Percentiles rank a stretch among this genome's conserved stretches.
These are phyloP conservation scores for Apeira syringaria DNA, from an alignment of 2,888 invertebrate genomes.

Conservation along the genomic window DNA sequence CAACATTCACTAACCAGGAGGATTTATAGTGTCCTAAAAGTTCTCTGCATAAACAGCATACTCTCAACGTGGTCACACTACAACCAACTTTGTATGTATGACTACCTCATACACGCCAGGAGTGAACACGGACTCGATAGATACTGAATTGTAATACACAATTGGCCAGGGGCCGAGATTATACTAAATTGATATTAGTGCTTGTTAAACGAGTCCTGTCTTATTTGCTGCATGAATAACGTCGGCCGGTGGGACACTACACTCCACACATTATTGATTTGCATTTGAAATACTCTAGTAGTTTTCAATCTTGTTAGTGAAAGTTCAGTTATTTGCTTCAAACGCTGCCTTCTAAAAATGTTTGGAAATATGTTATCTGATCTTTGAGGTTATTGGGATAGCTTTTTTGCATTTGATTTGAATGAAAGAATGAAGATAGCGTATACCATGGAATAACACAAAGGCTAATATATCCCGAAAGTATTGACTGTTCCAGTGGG, in stretches of 20 bases:
- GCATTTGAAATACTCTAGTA: slow-evolving; percentile 13
- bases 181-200: slow-evolving; percentile 49
- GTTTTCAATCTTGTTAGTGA: neutral
- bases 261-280: slow-evolving; percentile 20
- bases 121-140: slow-evolving; percentile 53
- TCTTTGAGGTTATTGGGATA: too few relatives aligned
- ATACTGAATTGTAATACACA: slow-evolving; percentile 47
- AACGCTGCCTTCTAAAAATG: too few relatives aligned
- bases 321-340: too few relatives aligned
- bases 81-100: slow-evolving; percentile 1
- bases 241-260: slow-evolving; percentile 4
- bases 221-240: slow-evolving; percentile 32
- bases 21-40: too few relatives aligned
- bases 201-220: slow-evolving; percentile 36
- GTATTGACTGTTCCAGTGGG: too few relatives aligned
- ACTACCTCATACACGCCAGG: slow-evolving; percentile 28
- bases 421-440: too few relatives aligned
- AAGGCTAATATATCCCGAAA: too few relatives aligned
- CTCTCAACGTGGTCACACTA: neutral
- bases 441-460: too few relatives aligned
- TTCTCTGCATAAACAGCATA: too few relatives aligned
- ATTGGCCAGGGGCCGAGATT: slow-evolving; percentile 51
- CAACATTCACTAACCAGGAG: too few relatives aligned
- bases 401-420: too few relatives aligned
- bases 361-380: too few relatives aligned